A percentile compares a stretch with the other conserved stretches of the same genome.
Conservation (phyloP, 64 coral and sea anemone genomes). For the Montipora cactus region DNA sequence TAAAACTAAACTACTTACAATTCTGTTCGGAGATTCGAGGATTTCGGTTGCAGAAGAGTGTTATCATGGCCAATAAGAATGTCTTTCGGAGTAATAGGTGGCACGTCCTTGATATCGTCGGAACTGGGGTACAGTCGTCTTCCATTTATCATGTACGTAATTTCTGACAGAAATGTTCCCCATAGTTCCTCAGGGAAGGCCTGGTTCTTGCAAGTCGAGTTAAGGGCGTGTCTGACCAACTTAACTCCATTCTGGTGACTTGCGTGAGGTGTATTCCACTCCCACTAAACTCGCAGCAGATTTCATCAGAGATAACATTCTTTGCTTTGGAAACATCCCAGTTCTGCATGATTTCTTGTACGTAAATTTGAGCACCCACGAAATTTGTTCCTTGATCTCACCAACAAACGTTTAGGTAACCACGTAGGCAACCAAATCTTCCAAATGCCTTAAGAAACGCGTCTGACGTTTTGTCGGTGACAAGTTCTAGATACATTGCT, state of each 20-base stretch:
- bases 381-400: slow-evolving; percentile 32
- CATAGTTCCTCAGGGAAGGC: slow-evolving; percentile 38
- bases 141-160: slow-evolving; percentile 33
- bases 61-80: slow-evolving; percentile 16
- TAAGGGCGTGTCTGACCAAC: background rate
- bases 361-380: background rate
- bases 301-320: background rate
- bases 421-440: slow-evolving; percentile 14
- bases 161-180: slow-evolving; percentile 41
- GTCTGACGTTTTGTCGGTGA: slow-evolving; percentile 9
- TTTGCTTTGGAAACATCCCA: slow-evolving; percentile 14
- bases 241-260: slow-evolving; percentile 47
- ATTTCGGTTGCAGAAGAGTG: background rate
- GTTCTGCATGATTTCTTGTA: background rate
- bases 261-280: slow-evolving; percentile 32
- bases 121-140: slow-evolving; percentile 49
- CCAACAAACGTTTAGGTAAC: slow-evolving; percentile 26
- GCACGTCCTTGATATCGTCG: slow-evolving; percentile 23
- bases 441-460: slow-evolving; percentile 33
- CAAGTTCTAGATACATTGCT: slow-evolving; percentile 43
- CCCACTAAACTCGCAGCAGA: slow-evolving; percentile 23
- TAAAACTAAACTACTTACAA: too few relatives aligned
- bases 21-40: too few relatives aligned
- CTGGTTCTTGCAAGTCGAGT: slow-evolving; percentile 42
- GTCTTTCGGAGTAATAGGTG: slow-evolving; percentile 48